These are phyloP conservation scores for Eulithis testata DNA, from an alignment of 2,888 invertebrate genomes.

Conservation along the genomic window DNA sequence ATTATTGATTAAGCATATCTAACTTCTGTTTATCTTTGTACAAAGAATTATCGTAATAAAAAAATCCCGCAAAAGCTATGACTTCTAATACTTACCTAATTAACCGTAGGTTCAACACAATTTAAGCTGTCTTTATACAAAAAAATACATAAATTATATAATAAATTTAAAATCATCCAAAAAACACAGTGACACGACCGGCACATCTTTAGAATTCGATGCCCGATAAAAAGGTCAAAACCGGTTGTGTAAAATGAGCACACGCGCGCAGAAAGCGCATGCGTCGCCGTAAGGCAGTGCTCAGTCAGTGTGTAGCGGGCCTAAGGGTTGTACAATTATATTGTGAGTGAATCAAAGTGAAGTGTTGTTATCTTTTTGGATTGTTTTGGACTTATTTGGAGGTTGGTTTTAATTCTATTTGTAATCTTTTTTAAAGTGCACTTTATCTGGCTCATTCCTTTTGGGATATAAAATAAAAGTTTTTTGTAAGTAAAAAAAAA, in stretches of 20 bases:
- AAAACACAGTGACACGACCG: background rate
- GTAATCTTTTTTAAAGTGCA: background rate
- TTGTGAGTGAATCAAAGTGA: conserved; percentile 23
- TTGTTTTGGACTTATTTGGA: conserved; percentile 12
- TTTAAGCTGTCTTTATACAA: too few relatives aligned
- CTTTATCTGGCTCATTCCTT: too few relatives aligned
- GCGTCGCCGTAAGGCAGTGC: conserved; percentile 48
- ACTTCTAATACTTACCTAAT: too few relatives aligned
- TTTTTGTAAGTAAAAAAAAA: too few relatives aligned
- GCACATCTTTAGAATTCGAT: conserved; percentile 14
- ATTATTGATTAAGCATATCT: too few relatives aligned
- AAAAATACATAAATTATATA: too few relatives aligned
- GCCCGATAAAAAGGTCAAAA: conserved; percentile 23
- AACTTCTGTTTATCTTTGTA: too few relatives aligned
- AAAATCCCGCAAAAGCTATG: too few relatives aligned
- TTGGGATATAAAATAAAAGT: too few relatives aligned
- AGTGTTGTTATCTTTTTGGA: conserved; percentile 26
- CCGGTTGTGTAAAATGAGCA: conserved; percentile 50
- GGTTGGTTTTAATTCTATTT: background rate
- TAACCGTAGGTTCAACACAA: too few relatives aligned
- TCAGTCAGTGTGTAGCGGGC: conserved; percentile 60
- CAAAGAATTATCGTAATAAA: too few relatives aligned
- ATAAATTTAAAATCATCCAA: background rate
- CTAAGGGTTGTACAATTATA: conserved; percentile 47
- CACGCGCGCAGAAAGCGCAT: conserved; percentile 52